Evolutionary conservation across 1,140 invertebrate genomes (phyloP), one percentile per base, ranked within the genome.

Genomic region (Drosophila sp.): DNA sequence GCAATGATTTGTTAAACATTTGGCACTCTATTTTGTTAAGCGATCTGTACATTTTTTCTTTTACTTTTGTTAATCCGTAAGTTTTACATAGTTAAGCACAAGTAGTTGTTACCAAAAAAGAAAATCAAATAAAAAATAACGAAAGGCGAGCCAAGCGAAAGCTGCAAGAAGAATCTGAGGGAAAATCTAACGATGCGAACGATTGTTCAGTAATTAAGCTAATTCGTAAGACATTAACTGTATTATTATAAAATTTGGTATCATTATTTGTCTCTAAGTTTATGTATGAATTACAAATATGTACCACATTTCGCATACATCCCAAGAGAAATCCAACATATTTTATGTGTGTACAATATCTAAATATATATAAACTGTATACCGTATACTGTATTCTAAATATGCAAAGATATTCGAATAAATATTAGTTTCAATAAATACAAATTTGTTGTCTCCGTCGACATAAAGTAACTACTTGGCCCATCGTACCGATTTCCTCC

Each of bases 321-420:
- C 46, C 63, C 13, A 45, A 40, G 29, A 34, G 40, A 62, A 32
- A 38, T 61, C 64, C 21, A 21, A n/a, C 50, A 89, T 46, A 75
- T 83, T 87, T 87, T 78, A 76, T 89, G 83, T 83, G 65, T 83
- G 83, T 89, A 83, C 54, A 67, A 69, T 77, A 87, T 87, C 76
- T 16, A 14, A 14, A 53, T 53, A 36, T 53, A 13, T 21, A 34
- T 29, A 50, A 27, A 50, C 4, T 50, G 27, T 32, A 29, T 48
- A 48, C 46, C 25, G 76, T 82, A 83, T 78, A 72, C 64, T 77
- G 73, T 84, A 74, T 80, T 80, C 78, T 78, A 86, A 86, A 73
- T 83, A 83, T 82, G 79, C 76, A 89, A 53, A 53, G 16, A 53
- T 53, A 53, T 53, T 53, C 32, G 32, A 53, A 53, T 53, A 53